phyloP scores from a whole-genome alignment of 2,888 invertebrate species.

The Muschampia plurimacula region DNA sequence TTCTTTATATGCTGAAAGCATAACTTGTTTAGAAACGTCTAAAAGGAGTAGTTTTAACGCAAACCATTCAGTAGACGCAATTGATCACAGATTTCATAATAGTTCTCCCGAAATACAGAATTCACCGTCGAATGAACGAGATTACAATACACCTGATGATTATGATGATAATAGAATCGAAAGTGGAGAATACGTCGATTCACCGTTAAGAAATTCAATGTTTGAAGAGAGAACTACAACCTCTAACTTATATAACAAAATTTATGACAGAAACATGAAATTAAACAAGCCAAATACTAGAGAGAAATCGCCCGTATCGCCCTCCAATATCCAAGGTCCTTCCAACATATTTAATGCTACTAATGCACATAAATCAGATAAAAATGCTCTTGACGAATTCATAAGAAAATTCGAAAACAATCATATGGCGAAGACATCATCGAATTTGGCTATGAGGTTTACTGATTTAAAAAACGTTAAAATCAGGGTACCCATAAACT shows the following conservation, averaged over 20 bases:
- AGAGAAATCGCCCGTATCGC: background rate
- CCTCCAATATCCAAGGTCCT: background rate
- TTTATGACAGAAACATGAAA: background rate
- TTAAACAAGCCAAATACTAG: background rate
- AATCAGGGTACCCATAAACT: background rate
- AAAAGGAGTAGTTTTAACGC: background rate
- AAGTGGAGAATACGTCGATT: background rate
- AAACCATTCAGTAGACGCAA: background rate
- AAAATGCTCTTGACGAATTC: background rate
- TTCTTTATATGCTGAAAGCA: conserved; percentile 74
- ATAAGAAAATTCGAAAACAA: background rate
- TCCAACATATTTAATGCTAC: background rate
- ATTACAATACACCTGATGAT: background rate
- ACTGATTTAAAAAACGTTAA: background rate
- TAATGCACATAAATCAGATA: background rate
- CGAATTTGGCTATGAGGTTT: background rate
- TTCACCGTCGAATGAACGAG: background rate
- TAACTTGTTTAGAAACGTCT: conserved; percentile 62
- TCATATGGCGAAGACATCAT: background rate
- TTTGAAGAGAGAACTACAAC: background rate
- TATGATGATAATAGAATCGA: background rate
- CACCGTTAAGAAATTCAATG: background rate
- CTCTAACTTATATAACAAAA: background rate
- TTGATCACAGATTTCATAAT: background rate
- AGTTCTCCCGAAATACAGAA: background rate